Evolutionary conservation across 2,797 vertebrate species (phyloP).

Genomic region (Artibeus jamaicensis): DNA sequence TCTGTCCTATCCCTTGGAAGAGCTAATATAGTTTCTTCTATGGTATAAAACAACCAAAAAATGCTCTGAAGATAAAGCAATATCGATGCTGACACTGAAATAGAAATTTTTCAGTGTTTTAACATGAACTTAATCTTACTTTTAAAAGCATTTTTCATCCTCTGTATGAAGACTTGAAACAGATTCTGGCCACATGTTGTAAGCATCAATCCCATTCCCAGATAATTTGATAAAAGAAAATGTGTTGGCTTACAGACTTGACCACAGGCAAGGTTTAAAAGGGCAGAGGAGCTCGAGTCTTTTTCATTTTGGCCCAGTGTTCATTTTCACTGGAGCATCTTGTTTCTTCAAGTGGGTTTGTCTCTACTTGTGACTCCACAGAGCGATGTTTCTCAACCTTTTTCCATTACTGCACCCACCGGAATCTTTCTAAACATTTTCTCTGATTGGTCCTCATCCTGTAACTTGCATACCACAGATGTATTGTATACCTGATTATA

Average conservation of each 20-base stretch:
- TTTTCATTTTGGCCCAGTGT: not conserved
- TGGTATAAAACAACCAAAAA: not conserved
- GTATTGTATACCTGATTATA: not conserved
- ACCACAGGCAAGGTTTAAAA: not conserved
- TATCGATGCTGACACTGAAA: not conserved
- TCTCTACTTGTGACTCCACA: not conserved
- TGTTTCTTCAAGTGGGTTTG: not conserved
- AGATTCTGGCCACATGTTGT: not conserved
- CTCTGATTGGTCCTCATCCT: not conserved
- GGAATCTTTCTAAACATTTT: not conserved
- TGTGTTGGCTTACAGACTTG: not conserved
- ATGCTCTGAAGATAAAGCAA: not conserved
- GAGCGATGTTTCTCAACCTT: not conserved
- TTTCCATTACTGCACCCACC: not conserved
- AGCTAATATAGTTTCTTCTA: not conserved
- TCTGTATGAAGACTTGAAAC: constrained; percentile 38
- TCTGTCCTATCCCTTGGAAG: not conserved
- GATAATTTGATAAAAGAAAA: not conserved
- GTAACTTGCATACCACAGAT: not conserved
- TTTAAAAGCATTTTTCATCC: constrained; percentile 32
- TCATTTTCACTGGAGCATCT: not conserved
- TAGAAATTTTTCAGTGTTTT: constrained; percentile 25
- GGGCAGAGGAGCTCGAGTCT: not conserved
- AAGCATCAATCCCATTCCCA: not conserved
- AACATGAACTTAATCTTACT: constrained; percentile 11